phyloP scores from a whole-genome alignment of 2,113 vertebrate genomes.

The Symphodus melops region DNA sequence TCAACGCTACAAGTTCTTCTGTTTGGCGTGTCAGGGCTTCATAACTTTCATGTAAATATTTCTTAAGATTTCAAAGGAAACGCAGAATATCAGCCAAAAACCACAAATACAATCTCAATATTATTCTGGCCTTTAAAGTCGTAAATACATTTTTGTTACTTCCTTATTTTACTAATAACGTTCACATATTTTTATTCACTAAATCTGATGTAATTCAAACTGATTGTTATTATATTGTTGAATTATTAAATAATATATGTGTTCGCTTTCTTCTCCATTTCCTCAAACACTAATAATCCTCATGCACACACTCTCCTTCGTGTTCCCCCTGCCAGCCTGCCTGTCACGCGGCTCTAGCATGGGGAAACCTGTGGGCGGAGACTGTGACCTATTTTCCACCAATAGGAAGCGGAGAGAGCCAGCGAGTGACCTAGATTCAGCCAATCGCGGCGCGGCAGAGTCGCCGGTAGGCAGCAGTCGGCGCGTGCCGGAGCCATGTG shows the following conservation, averaged over 20 bases:
- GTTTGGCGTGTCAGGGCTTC: too few species aligned
- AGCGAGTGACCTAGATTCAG: constrained; percentile 82
- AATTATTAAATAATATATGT: neutral
- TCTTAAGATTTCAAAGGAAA: too few species aligned
- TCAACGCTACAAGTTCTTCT: too few species aligned
- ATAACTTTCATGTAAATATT: too few species aligned
- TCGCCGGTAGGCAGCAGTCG: constrained; percentile 74
- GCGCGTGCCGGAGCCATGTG: constrained; percentile 84
- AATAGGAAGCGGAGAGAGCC: constrained; percentile 63
- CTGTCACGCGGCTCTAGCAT: constrained; percentile 84
- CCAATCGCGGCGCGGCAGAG: constrained; percentile 76
- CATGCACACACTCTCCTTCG: neutral
- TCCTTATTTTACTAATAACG: too few species aligned
- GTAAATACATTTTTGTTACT: too few species aligned
- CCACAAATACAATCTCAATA: too few species aligned
- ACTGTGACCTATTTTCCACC: constrained; percentile 81
- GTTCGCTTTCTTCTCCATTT: neutral
- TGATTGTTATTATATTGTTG: neutral
- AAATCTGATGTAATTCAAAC: too few species aligned
- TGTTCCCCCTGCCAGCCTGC: neutral
- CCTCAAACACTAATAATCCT: constrained; percentile 13
- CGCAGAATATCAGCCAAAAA: too few species aligned
- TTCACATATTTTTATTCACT: neutral
- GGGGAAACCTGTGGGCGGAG: constrained; percentile 80
- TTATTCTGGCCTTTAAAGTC: too few species aligned